Conservation (phyloP, 2,797 vertebrate genomes). For the Crenichthys baileyi region DNA sequence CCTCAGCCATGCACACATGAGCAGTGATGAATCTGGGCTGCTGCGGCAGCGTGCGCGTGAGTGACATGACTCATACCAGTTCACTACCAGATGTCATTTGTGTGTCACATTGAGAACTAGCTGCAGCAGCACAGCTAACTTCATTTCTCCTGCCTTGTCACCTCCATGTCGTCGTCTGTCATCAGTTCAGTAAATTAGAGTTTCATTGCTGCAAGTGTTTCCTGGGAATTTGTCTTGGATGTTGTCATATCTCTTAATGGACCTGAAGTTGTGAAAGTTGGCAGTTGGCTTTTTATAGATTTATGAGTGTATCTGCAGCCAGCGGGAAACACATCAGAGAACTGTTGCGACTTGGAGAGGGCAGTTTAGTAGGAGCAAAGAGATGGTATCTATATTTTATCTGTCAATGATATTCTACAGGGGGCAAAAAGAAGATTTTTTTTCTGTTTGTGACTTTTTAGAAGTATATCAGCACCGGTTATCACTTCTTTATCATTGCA, state of each 20-base stretch:
- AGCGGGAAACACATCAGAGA: slow-evolving; percentile 35
- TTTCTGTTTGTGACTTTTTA: slow-evolving; percentile 23
- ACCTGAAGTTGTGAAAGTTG: slow-evolving; percentile 55
- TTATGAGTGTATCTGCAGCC: slow-evolving; percentile 46
- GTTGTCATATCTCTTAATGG: slow-evolving; percentile 60
- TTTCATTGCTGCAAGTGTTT: slow-evolving; percentile 55
- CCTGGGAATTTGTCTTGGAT: slow-evolving; percentile 60
- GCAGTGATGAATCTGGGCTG: slow-evolving; percentile 40
- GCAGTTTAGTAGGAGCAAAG: slow-evolving; percentile 50
- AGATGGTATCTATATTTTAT: slow-evolving; percentile 68
- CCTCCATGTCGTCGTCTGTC: slow-evolving; percentile 61
- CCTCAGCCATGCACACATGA: slow-evolving; percentile 13
- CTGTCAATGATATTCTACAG: slow-evolving; percentile 58
- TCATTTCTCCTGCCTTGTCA: slow-evolving; percentile 62
- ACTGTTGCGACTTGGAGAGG: slow-evolving; percentile 27
- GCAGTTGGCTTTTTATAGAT: slow-evolving; percentile 47
- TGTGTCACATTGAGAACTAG: slow-evolving; percentile 64
- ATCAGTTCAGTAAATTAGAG: slow-evolving; percentile 64
- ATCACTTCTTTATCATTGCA: slow-evolving; percentile 63
- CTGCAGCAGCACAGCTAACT: slow-evolving; percentile 55
- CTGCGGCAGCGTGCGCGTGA: slow-evolving; percentile 21
- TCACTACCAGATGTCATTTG: slow-evolving; percentile 65
- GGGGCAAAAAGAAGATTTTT: slow-evolving; percentile 10
- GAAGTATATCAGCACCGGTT: slow-evolving; percentile 45
- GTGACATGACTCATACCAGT: slow-evolving; percentile 67